Base-by-base conservation (phyloP, 2,113 vertebrate genomes). In the Ochotona princeps region DNA sequence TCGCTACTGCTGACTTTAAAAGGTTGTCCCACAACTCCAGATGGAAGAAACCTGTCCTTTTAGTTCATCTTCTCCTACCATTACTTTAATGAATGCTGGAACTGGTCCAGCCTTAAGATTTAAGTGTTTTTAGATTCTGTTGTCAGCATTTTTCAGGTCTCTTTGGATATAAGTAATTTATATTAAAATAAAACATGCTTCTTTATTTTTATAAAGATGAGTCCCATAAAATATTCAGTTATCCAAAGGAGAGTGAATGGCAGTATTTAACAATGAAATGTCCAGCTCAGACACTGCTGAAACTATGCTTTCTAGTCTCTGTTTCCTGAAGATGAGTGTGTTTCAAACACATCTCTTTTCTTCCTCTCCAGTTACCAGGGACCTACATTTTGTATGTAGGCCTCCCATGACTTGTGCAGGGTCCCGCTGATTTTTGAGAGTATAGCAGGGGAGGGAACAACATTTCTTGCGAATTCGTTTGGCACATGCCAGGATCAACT, bases 41-140 rank as follows among this genome's bases (percentile, higher is more conserved):
- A 73, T 32, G 84, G 49, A 26, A 79, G 69, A 96, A 95, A 92
- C 32, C 72, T 17, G 30, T 84, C 20, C n/a, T 92, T 72, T 66
- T 8, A 51, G 47, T 3, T 9, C n/a, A 61, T 73, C 17, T 92
- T 17, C 4, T 74, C 51, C 47, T 70, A 49, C 73, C 28, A 82
- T 96, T 96, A 92, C 91, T 95, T 97, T 94, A 89, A 95, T 96
- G 81, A 84, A 65, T 88, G 74, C 66, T 97, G 87, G 87, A 96
- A 61, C 30, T 47, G 74, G 10, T 6, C 1, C 79, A 92, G 51
- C 13, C 60, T 93, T 95, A 69, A 81, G 85, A 75, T 86, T 89
- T 70, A 87, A 86, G 51, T 94, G 79, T 78, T 93, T 82, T 92
- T 72, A 92, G 86, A 92, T 73, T 92, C 47, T 83, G 65, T 87